Evolutionary conservation across 2,888 invertebrate genomes (phyloP).

Genomic region (Thecocarcelia acutangulata): DNA sequence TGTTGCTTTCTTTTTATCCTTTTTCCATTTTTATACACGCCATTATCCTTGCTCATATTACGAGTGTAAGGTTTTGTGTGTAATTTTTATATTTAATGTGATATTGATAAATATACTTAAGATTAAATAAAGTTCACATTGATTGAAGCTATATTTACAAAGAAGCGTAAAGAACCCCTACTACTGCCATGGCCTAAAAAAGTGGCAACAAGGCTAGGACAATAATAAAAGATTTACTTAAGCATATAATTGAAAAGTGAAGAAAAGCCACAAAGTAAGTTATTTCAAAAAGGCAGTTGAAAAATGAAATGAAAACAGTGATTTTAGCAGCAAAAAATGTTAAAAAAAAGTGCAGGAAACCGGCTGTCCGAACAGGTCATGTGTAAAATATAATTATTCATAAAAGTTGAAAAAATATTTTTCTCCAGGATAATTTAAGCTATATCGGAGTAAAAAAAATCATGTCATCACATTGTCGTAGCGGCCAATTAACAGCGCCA

Average conservation of each 20-base stretch:
- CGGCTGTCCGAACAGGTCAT: no score
- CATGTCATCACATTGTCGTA: no score
- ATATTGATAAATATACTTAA: constrained; percentile 61
- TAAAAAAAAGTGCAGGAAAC: neutral
- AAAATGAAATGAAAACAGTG: neutral
- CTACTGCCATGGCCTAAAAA: neutral
- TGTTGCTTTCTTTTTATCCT: constrained; percentile 20
- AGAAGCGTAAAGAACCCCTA: neutral
- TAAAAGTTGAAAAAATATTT: no score
- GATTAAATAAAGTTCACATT: constrained; percentile 53
- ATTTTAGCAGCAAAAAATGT: neutral
- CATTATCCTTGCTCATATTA: constrained; percentile 31
- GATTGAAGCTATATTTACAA: constrained; percentile 30
- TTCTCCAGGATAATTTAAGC: no score
- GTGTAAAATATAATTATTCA: no score
- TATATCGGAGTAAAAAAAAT: no score
- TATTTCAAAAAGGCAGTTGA: neutral
- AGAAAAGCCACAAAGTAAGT: neutral
- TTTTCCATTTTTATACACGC: constrained; percentile 23
- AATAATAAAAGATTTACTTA: neutral
- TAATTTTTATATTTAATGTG: constrained; percentile 52
- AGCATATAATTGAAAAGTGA: neutral
- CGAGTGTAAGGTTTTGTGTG: neutral
- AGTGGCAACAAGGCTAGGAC: neutral
- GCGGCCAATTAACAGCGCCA: no score